A percentile compares a stretch with the other conserved stretches of the same genome.
Conservation (phyloP, 2,797 vertebrate species). For the Acestrorhynchus altus region DNA sequence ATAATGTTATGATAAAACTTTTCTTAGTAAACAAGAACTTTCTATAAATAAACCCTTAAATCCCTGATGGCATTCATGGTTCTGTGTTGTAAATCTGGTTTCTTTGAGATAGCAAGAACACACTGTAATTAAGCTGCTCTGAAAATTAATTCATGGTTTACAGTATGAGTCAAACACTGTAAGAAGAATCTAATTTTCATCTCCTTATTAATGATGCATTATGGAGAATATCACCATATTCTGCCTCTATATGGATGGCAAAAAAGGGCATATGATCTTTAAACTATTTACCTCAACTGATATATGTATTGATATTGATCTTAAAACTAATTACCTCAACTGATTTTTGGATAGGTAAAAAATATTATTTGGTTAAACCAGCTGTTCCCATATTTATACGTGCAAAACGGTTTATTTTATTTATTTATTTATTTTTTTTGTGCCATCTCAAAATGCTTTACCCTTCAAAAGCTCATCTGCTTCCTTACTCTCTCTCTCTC, state of each 20-base stretch:
- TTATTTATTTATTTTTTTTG: neutral
- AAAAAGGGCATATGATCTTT: conserved; percentile 9
- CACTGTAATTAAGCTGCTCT: neutral
- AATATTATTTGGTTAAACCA: conserved; percentile 19
- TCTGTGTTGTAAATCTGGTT: neutral
- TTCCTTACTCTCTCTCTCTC: neutral
- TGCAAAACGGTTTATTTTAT: neutral
- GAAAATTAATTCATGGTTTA: neutral
- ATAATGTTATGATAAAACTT: too few species aligned
- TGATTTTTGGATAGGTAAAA: conserved; percentile 32
- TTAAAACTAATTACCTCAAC: conserved; percentile 32
- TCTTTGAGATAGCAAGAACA: neutral
- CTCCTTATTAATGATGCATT: conserved; percentile 14
- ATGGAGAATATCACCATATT: conserved; percentile 2
- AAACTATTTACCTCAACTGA: conserved; percentile 30
- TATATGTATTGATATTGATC: conserved; percentile 26
- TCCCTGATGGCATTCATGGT: neutral
- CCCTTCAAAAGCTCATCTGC: neutral
- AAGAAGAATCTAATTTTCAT: neutral
- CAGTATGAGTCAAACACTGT: neutral
- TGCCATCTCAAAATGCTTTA: neutral
- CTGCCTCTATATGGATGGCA: conserved; percentile 16
- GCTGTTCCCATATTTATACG: conserved; percentile 10
- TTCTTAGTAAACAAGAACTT: neutral
- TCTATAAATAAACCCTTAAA: neutral